A percentile compares a stretch with the other conserved stretches of the same genome.
These are phyloP conservation scores for Conistra vaccinii DNA, from an alignment of 2,888 invertebrate genomes.

Conservation along the genomic window DNA sequence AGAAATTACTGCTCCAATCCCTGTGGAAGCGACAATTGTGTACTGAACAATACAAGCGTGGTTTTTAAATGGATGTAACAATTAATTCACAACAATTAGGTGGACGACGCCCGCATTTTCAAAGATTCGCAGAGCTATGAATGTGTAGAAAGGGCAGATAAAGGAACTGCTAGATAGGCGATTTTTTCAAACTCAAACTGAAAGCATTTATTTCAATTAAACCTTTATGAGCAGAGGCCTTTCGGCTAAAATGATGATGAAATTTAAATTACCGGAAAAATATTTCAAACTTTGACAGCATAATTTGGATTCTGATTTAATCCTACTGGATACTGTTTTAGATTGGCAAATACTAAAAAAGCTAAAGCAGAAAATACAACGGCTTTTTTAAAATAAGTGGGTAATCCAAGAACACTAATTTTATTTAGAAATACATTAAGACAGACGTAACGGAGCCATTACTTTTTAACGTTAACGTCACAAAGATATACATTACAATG, in stretches of 20 bases:
- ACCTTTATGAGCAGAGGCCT: too few species aligned
- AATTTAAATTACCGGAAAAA: background rate
- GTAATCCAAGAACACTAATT: constrained; percentile 56
- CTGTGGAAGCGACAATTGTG: constrained; percentile 85
- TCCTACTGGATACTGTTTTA: background rate
- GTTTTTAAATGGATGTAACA: constrained; percentile 91
- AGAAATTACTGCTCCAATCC: constrained; percentile 85
- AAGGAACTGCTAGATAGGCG: too few species aligned
- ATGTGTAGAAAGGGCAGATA: constrained; percentile 59
- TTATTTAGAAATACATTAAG: constrained; percentile 54
- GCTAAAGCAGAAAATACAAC: background rate
- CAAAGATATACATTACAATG: constrained; percentile 60
- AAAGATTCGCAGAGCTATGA: constrained; percentile 74
- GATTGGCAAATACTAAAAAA: background rate
- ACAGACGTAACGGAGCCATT: constrained; percentile 46
- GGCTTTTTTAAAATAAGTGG: constrained; percentile 33
- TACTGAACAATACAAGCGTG: constrained; percentile 85
- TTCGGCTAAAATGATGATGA: too few species aligned
- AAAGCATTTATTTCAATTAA: too few species aligned
- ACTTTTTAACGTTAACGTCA: constrained; percentile 49
- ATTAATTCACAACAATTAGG: constrained; percentile 90
- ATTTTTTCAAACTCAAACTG: too few species aligned
- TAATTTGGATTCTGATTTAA: background rate
- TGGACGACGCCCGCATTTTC: constrained; percentile 89
- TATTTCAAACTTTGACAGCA: background rate